Conservation (phyloP, 2,888 invertebrate genomes). For the Dryobota labecula region DNA sequence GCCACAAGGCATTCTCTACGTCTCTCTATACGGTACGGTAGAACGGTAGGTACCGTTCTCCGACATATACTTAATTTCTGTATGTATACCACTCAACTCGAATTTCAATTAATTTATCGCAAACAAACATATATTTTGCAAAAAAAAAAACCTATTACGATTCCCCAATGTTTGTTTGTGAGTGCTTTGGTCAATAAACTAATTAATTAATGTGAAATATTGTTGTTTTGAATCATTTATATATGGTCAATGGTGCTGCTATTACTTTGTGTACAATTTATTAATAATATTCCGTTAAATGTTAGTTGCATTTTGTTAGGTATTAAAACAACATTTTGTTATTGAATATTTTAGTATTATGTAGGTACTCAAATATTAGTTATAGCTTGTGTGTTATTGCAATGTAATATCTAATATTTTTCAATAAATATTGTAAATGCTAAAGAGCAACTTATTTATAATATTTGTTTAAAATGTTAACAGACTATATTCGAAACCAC, state of each 20-base stretch:
- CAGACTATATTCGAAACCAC: too few species aligned
- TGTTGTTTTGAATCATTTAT: slow-evolving; percentile 26
- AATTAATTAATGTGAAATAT: slow-evolving; percentile 46
- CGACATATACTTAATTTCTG: background rate
- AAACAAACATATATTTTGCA: slow-evolving; percentile 13
- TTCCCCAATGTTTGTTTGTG: slow-evolving; percentile 26
- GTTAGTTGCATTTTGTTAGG: background rate
- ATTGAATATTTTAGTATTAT: background rate
- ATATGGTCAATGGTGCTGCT: slow-evolving; percentile 11
- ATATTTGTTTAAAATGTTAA: too few species aligned
- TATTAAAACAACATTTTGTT: background rate
- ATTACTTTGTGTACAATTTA: slow-evolving; percentile 4
- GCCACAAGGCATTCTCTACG: too few species aligned
- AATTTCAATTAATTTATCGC: slow-evolving; percentile 10
- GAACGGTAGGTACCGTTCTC: too few species aligned
- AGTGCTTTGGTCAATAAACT: slow-evolving; percentile 51
- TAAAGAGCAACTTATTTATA: background rate
- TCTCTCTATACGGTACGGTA: too few species aligned
- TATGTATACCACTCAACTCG: background rate
- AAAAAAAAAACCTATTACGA: slow-evolving; percentile 37
- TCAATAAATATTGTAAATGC: background rate
- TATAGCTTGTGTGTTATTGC: too few species aligned
- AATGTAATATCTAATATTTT: background rate
- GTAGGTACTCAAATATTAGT: too few species aligned
- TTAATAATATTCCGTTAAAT: background rate